Evolutionary conservation across 1,140 invertebrate genomes (phyloP), one percentile per base, ranked within the genome.

Genomic region (Sinella curviseta): DNA sequence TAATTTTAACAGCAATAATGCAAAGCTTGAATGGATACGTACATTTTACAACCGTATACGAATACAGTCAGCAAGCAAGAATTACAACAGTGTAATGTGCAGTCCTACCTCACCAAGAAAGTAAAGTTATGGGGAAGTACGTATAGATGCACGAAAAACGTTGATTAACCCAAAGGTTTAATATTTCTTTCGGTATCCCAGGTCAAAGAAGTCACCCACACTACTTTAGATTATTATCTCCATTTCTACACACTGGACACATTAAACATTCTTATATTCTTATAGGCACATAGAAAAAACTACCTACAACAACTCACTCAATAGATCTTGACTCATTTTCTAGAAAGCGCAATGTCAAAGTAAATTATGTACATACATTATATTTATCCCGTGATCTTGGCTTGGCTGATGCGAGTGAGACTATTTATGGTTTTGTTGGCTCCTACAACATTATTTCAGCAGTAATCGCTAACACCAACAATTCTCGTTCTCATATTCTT

Each of bases 101-200:
- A 48, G 39, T 48, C 39, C 39, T 12, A 8, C 39, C 20, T 12
- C 39, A 8, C 39, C 8, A 48, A 48, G 20, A 48, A 20, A 48
- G 20, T 12, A 48, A 48, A 12, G 39, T 48, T 48, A 48, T 12
- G 8, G 39, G 8, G 39, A 48, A 48, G 20, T 20, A 48, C 8
- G 20, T 48, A 48, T 12, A 48, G 39, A 48, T 48, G 20, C 20
- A 48, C 39, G 20, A 48, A 20, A 16, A 60, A 60, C 57, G 24
- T 26, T 60, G 57, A 48, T 48, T 48, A 20, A 12, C 8, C 57
- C n/a, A 24, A 33, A 70, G n/a, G 31, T 24, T 33, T 70, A 70
- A 70, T 70, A 70, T 16, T 70, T 31, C 65, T 70, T 70, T 70
- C 65, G 65, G 65, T 70, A 70, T 70, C 28, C 28, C 65, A 70